phyloP scores from a whole-genome alignment of 2,888 invertebrate genomes.

The Corythucha ciliata region DNA sequence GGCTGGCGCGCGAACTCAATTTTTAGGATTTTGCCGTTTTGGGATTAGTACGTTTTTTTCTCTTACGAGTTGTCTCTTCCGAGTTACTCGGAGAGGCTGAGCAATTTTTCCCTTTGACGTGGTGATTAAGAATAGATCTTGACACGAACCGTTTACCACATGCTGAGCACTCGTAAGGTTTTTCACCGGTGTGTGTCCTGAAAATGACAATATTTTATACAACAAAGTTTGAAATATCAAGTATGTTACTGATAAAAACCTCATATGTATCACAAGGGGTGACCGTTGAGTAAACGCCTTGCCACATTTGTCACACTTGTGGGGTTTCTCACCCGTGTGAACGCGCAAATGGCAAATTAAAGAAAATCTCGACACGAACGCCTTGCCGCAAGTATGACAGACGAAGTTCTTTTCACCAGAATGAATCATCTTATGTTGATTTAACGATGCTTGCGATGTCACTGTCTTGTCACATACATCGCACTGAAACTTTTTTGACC shows the following conservation, averaged over 20 bases:
- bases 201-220: too few species aligned
- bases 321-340: constrained; percentile 47
- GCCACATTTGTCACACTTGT: constrained; percentile 45
- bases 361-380: constrained; percentile 44
- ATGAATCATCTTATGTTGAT: constrained; percentile 47
- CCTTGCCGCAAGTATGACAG: constrained; percentile 45
- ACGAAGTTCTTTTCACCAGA: constrained; percentile 49
- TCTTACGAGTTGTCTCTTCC: too few species aligned
- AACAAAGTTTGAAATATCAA: too few species aligned
- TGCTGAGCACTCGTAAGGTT: constrained; percentile 43
- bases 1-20: too few species aligned
- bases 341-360: constrained; percentile 43
- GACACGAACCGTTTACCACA: constrained; percentile 45
- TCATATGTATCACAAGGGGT: constrained; percentile 46
- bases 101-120: too few species aligned
- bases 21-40: too few species aligned
- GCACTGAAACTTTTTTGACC: constrained; percentile 46
- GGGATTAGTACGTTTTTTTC: too few species aligned
- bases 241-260: too few species aligned
- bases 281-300: constrained; percentile 48
- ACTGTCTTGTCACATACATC: constrained; percentile 52
- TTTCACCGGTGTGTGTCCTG: constrained; percentile 45
- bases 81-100: too few species aligned
- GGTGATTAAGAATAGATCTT: constrained; percentile 43
- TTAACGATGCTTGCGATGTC: constrained; percentile 46